Evolutionary conservation across 1,140 invertebrate genomes (phyloP), one percentile per base, ranked within the genome.

Genomic region (Pseudachorutes palmiensis): DNA sequence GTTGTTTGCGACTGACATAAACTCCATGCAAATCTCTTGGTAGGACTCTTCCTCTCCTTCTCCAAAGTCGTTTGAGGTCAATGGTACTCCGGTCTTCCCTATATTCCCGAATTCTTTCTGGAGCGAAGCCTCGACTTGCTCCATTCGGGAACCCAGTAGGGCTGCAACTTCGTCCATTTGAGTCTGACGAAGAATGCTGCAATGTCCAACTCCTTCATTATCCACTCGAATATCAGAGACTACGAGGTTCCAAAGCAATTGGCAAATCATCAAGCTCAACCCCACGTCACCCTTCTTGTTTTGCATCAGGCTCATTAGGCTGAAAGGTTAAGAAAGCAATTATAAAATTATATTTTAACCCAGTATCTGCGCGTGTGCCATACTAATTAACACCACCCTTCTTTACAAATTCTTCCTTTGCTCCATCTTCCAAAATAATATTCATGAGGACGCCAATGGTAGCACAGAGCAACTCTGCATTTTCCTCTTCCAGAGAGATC

Each of bases 361-460:
- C n/a, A n/a, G n/a, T 55, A 14, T 55, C 19, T 55, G n/a, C 9
- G 31, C 60, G 41, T 33, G 22, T 31, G 33, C 31, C 75, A 76
- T 76, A 82, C 81, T 79, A 80, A 57, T 75, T 71, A 59, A 81
- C 76, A 3, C 79, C 80, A 48, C 76, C 75, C 72, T 80, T 78
- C 64, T 78, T 76, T 69, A 81, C 81, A 45, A 86, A 80, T 29
- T 81, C 72, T 26, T 71, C 70, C 74, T 83, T 75, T 28, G 82
- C 83, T 64, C 83, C 82, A 70, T 81, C 81, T 72, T 87, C 85
- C 24, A 83, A 80, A 83, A 87, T 86, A 63, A 87, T 79, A 76
- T 87, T 87, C 49, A 87, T 84, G 24, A 87, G 80, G n/a, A 87
- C 84, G 22, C 86, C 86, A 71, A 83, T 81, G 12, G 84, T 82